phyloP scores from a whole-genome alignment of 1,140 invertebrate species.

The Meloidogyne floridensis region DNA sequence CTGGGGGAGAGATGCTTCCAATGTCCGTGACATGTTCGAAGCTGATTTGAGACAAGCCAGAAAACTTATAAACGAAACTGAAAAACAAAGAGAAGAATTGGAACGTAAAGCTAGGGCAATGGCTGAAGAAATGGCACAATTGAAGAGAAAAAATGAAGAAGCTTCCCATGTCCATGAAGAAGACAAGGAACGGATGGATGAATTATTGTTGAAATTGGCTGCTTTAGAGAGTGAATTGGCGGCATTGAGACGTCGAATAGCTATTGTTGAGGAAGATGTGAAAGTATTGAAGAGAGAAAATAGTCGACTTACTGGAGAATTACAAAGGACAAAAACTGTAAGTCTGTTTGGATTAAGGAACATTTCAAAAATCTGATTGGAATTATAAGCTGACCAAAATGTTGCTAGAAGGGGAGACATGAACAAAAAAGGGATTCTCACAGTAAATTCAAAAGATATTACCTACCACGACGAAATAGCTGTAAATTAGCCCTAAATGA shows the following conservation, averaged over 20 bases:
- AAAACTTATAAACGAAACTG: conserved; percentile 50
- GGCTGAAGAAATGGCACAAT: conserved; percentile 55
- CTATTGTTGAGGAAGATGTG: conserved; percentile 62
- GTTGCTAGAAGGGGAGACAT: no score
- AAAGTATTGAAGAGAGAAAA: conserved; percentile 59
- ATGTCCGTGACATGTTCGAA: conserved; percentile 69
- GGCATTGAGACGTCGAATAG: conserved; percentile 58
- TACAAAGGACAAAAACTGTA: conserved; percentile 49
- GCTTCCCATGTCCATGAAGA: conserved; percentile 49
- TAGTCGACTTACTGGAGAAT: conserved; percentile 48
- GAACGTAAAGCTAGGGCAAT: conserved; percentile 44
- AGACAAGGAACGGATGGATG: conserved; percentile 59
- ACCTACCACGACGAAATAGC: no score
- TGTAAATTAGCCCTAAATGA: no score
- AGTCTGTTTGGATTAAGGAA: neutral
- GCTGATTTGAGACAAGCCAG: conserved; percentile 66
- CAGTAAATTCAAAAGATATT: no score
- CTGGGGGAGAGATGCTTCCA: conserved; percentile 68
- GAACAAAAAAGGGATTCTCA: no score
- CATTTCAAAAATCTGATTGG: no score
- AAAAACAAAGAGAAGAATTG: conserved; percentile 45
- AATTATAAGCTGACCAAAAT: no score
- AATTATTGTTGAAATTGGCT: conserved; percentile 54
- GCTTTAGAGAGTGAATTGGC: conserved; percentile 60
- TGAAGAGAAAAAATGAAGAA: conserved; percentile 58